Evolutionary conservation across 92 coral and sea anemone genomes (phyloP), one percentile per base, ranked within the genome.

Genomic region (Palythoa caribaeorum): DNA sequence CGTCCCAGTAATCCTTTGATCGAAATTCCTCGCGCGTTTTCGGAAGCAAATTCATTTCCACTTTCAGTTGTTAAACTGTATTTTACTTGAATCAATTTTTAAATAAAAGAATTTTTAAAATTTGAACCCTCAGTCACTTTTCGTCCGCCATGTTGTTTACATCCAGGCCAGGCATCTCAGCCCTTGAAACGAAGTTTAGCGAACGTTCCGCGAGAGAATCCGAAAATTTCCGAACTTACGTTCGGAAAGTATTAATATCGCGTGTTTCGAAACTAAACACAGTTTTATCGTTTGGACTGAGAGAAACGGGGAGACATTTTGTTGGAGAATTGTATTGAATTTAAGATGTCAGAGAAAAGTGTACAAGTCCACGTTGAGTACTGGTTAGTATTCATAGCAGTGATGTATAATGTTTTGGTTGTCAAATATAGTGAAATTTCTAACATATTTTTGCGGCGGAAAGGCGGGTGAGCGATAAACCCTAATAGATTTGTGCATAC

Each of bases 1-100:
- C 83, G 84, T 94, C 90, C 96, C 94, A 94, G 70, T 94, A 90
- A 75, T 91, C 90, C 74, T 90, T 93, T 50, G 88, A 83, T 51
- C 88, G 80, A 79, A 90, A 90, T 48, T 93, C 90, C 63, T 91
- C 87, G 13, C 80, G 59, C 16, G 91, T 83, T 87, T 88, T 90
- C 35, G 93, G 95, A 39, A 93, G 89, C 28, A 93, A 83, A 84
- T 93, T 90, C 94, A 85, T 92, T 10, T 62, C 38, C 85, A 71
- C 38, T 35, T 76, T 7, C 17, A 1, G 8, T 15, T 76, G 28
- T 9, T 11, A n/a, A 9, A 12, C 17, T 37, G 6, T 21, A n/a
- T 16, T 63, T n/a, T 16, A 63, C 6, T 17, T 21, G 20, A 17
- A 63, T 44, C 7, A 44, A 7, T 17, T n/a, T 63, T n/a, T 3